Evolutionary conservation across 2,888 invertebrate genomes (phyloP).

Genomic region (Apodemia hepburni): DNA sequence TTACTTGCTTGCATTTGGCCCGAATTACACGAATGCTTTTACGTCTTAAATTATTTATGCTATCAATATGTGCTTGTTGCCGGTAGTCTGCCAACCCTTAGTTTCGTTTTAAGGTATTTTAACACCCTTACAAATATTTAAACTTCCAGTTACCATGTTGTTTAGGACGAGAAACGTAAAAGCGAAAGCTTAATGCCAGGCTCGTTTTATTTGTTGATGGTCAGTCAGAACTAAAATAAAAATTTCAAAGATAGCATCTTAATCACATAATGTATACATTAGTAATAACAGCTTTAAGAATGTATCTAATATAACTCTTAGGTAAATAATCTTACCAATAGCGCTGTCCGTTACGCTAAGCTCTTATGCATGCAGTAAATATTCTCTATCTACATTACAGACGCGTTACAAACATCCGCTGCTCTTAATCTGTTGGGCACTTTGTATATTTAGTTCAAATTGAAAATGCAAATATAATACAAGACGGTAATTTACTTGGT

Average conservation of each 20-base stretch:
- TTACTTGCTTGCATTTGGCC: slow-evolving; percentile 77
- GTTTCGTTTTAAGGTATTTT: slow-evolving; percentile 37
- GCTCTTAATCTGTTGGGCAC: slow-evolving; percentile 31
- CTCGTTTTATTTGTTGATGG: slow-evolving; percentile 39
- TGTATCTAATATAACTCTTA: slow-evolving; percentile 37
- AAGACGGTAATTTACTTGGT: slow-evolving; percentile 38
- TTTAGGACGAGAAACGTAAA: slow-evolving; percentile 40
- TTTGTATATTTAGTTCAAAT: slow-evolving; percentile 29
- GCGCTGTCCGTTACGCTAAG: slow-evolving; percentile 31
- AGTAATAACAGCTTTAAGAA: slow-evolving; percentile 50
- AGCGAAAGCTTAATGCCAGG: slow-evolving; percentile 54
- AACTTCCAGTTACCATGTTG: slow-evolving; percentile 55
- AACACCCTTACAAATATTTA: slow-evolving; percentile 58
- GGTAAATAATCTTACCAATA: slow-evolving; percentile 32
- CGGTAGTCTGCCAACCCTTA: slow-evolving; percentile 46
- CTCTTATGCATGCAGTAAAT: slow-evolving; percentile 20
- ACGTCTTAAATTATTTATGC: slow-evolving; percentile 63
- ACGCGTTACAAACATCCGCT: slow-evolving; percentile 25
- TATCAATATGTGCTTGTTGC: slow-evolving; percentile 43
- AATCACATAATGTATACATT: slow-evolving; percentile 55
- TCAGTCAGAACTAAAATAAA: slow-evolving; percentile 50
- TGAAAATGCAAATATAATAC: slow-evolving; percentile 35
- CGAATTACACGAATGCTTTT: slow-evolving; percentile 47
- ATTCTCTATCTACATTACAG: slow-evolving; percentile 23
- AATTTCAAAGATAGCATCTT: slow-evolving; percentile 54